A percentile compares a stretch with the other conserved stretches of the same genome.
phyloP scores from a whole-genome alignment of 2,113 vertebrate genomes.

The Megalops atlanticus region DNA sequence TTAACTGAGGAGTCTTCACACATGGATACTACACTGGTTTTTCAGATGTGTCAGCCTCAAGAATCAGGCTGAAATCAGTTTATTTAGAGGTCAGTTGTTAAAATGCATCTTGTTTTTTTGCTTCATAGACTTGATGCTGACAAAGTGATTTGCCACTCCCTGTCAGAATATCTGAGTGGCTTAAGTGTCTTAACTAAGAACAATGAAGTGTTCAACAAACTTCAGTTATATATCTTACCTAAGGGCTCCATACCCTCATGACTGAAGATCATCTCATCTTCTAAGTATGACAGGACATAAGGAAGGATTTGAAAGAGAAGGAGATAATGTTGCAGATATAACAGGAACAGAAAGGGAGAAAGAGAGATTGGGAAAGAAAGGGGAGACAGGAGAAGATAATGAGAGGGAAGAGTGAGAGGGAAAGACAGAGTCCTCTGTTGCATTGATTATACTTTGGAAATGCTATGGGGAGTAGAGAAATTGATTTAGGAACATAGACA shows the following conservation, averaged over 20 bases:
- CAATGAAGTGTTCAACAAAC: not conserved
- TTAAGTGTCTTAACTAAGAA: not conserved
- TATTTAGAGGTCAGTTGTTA: not conserved
- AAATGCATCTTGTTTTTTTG: not conserved
- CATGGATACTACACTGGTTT: too few relatives aligned
- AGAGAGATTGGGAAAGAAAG: not conserved
- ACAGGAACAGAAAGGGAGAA: not conserved
- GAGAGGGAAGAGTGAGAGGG: not conserved
- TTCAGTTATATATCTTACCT: not conserved
- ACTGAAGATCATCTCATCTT: slow-evolving; percentile 19
- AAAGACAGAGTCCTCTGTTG: not conserved
- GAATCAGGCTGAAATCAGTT: not conserved
- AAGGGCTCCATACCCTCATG: not conserved
- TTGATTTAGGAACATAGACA: not conserved
- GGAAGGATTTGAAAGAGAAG: not conserved
- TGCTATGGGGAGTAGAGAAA: not conserved
- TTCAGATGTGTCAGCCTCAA: not conserved
- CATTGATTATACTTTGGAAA: not conserved
- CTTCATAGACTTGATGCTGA: not conserved
- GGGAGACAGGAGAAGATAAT: not conserved
- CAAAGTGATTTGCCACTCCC: not conserved
- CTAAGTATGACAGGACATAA: not conserved
- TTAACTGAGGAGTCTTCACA: too few relatives aligned
- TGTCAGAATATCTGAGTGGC: not conserved
- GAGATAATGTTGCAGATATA: not conserved